Evolutionary conservation across 2,113 vertebrate species (phyloP).

Genomic region (Podarcis cretensis): DNA sequence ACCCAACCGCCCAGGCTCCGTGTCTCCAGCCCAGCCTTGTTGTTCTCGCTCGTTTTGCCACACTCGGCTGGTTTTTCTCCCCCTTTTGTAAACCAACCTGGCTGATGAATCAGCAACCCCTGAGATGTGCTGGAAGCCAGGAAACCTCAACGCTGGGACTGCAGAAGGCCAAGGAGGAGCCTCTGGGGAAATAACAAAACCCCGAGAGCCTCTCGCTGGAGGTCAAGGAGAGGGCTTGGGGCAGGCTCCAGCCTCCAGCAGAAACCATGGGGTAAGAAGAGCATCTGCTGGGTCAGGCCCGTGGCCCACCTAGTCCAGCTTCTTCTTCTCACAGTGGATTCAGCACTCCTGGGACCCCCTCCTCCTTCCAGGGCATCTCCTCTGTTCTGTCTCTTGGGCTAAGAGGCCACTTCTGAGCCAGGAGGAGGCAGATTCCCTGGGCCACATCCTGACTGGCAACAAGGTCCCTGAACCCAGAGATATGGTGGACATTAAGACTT

Average conservation of each 20-base stretch:
- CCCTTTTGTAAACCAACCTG: constrained; percentile 50
- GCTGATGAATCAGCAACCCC: constrained; percentile 74
- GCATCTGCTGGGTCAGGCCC: no score
- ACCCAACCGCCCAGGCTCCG: not conserved
- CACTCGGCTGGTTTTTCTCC: constrained; percentile 58
- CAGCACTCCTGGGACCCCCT: no score
- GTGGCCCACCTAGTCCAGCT: no score
- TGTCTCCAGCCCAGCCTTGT: not conserved
- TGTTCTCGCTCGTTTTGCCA: constrained; percentile 52
- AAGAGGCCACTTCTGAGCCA: not conserved
- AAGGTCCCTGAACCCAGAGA: no score
- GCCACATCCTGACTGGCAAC: not conserved
- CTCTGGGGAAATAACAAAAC: constrained; percentile 40
- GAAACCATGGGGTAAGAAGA: no score
- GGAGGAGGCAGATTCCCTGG: not conserved
- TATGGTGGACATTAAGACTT: no score
- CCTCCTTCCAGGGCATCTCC: not conserved
- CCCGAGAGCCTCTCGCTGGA: not conserved
- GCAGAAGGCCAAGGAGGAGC: constrained; percentile 54
- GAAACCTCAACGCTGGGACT: constrained; percentile 57
- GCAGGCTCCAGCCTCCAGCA: not conserved
- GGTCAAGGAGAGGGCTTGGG: not conserved
- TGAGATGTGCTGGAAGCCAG: constrained; percentile 41
- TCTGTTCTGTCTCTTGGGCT: not conserved
- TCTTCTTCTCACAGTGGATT: no score